Evolutionary conservation across 1,140 invertebrate species (phyloP), one percentile per base, ranked within the genome.

Genomic region (Bombus difficillimus): DNA sequence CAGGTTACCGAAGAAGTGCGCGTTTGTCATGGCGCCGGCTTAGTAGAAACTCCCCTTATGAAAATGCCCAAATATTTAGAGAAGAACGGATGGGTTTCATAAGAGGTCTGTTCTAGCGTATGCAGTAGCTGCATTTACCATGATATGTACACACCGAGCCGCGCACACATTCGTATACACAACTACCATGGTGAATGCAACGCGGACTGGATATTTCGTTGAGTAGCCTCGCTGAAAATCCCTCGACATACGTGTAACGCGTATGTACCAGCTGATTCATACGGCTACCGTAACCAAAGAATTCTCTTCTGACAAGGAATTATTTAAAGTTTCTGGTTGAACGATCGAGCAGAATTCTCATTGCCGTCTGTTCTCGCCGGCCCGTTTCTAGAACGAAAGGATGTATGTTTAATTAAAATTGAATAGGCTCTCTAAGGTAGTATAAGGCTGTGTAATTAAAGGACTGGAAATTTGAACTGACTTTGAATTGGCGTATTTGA

Each of bases 31-130:
- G 68, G 83, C 10, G 15, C 39, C 34, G 12, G 64, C 74, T 74
- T 72, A 34, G 15, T 28, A 18, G 64, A 41, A 18, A 15, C 37
- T 66, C 47, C 85, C 43, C 71, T 90, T 85, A 80, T 87, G 82
- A 90, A 90, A 91, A 85, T 81, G 68, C 59, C 85, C 79, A 90
- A 90, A 91, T 90, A 89, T 91, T 87, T 90, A 74, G 79, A 78
- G 32, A 74, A 77, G 73, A 74, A 87, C 78, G 79, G 66, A 90
- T 85, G 81, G 75, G n/a, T 83, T 89, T 88, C 83, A 71, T 84
- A 77, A 86, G 76, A 68, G 72, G 47, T 81, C 89, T 88, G 83
- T 69, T 79, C 75, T 9, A 57, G 53, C 79, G 69, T 66, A 37
- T 81, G 69, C 57, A 76, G 47, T 78, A 18, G 47, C 74, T 86